Base-by-base conservation (phyloP, 2,888 invertebrate species). In the Andrena praecox region DNA sequence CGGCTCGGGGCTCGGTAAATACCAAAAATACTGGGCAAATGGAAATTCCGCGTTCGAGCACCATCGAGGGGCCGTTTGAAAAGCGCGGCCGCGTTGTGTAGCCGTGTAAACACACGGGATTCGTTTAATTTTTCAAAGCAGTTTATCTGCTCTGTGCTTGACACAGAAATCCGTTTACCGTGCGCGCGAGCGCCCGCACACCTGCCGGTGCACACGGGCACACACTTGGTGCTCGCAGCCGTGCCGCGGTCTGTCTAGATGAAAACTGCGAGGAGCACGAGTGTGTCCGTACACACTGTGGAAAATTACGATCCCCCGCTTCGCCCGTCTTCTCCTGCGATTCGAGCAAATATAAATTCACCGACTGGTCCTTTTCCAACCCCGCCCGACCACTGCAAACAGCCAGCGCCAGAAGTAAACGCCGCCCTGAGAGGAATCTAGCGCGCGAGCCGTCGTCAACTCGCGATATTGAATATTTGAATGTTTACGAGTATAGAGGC, bases 271-370 rank as follows among this genome's bases (percentile, higher is more conserved):
- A 79, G 74, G 76, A 64, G 59, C 52, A 79, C 66, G 59, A 73
- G 68, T 20, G 31, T 63, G 73, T 77, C 80, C 73, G 73, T 73
- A 73, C 77, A 74, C 80, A 66, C 66, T 33, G 54, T 29, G 60
- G 85, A 78, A 87, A 88, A 88, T 88, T 80, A 76, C 80, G 72
- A 80, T 80, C 24, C 24, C 66, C 72, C 80, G 64, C 77, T 79
- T 27, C 10, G 63, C 72, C 72, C 62, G 69, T 75, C 80, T 87
- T 75, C 67, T 27, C 29, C 62, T 33, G 56, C 74, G 81, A 84
- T 88, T 85, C 70, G 76, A 79, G 85, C 74, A 85, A 85, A 88
- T 81, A 88, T 70, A 82, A 75, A 86, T 83, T 79, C 85, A 20
- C 67, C 56, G 12, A 16, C 68, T 54, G 63, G 63, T 64, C 81